phyloP scores from a whole-genome alignment of 1,140 invertebrate genomes.

The Pseudachorutes palmiensis region DNA sequence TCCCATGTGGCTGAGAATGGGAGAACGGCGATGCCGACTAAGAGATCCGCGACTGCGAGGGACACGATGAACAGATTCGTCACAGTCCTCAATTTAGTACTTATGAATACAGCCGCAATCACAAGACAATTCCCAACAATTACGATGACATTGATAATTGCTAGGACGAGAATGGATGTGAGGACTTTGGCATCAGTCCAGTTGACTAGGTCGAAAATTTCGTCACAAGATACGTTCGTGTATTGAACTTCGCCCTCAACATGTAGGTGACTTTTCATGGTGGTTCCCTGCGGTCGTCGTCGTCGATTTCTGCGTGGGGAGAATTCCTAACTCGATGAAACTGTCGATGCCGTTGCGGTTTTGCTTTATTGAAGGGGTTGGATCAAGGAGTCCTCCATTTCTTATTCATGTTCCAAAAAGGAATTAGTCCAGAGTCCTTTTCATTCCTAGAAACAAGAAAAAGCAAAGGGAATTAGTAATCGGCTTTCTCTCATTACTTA shows the following conservation, averaged over 20 bases:
- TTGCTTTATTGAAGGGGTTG: too few species aligned
- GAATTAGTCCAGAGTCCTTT: too few species aligned
- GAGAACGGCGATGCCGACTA: constrained; percentile 77
- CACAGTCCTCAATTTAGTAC: constrained; percentile 76
- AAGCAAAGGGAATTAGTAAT: too few species aligned
- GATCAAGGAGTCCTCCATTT: too few species aligned
- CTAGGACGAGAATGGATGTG: constrained; percentile 63
- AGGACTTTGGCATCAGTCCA: constrained; percentile 43
- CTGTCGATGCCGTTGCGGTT: not conserved
- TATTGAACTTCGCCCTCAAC: constrained; percentile 21
- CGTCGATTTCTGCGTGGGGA: not conserved
- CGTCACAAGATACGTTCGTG: constrained; percentile 34
- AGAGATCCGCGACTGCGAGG: constrained; percentile 79
- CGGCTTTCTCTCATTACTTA: too few species aligned
- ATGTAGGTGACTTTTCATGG: constrained; percentile 9
- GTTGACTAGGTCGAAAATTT: constrained; percentile 28
- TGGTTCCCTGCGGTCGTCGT: not conserved
- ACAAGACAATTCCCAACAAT: constrained; percentile 83
- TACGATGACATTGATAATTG: constrained; percentile 74
- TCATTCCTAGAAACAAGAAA: too few species aligned
- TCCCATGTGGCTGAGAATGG: constrained; percentile 82
- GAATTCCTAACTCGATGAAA: not conserved
- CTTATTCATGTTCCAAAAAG: too few species aligned
- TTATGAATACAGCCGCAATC: constrained; percentile 80
- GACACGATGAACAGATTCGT: constrained; percentile 94